Percentiles rank a stretch among this genome's conserved stretches.
phyloP scores from a whole-genome alignment of 2,113 vertebrate species.

The Zapornia atra region DNA sequence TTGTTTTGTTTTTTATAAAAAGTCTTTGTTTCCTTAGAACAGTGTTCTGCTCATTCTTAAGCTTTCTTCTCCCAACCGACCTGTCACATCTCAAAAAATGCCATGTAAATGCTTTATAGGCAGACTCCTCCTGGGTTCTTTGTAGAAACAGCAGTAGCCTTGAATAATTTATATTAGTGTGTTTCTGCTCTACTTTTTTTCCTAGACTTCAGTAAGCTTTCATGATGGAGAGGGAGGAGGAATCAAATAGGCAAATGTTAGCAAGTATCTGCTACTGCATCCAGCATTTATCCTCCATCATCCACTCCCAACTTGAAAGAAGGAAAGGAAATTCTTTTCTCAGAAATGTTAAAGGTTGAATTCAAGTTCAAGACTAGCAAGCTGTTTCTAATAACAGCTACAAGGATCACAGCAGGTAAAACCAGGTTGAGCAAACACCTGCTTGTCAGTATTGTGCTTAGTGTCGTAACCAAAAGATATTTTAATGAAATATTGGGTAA shows the following conservation, averaged over 20 bases:
- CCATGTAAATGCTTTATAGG: slow-evolving; percentile 72
- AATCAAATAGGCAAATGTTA: neutral
- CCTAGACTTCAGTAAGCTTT: slow-evolving; percentile 16
- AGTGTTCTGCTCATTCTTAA: neutral
- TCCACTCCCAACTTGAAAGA: neutral
- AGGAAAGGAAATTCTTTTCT: neutral
- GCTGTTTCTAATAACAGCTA: neutral
- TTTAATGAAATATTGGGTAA: neutral
- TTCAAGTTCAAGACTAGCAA: neutral
- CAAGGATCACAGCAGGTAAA: neutral
- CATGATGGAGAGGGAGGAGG: neutral
- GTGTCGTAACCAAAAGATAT: neutral
- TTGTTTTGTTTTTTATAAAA: neutral
- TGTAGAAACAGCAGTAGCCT: slow-evolving; percentile 30
- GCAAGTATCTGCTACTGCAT: neutral
- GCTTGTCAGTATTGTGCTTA: neutral
- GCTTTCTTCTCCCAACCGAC: slow-evolving; percentile 37
- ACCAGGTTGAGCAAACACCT: neutral
- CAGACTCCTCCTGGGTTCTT: slow-evolving; percentile 10
- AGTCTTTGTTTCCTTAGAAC: slow-evolving; percentile 29
- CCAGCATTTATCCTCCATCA: neutral
- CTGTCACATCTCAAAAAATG: slow-evolving; percentile 57
- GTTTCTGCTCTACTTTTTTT: slow-evolving; percentile 70
- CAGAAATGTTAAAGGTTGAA: neutral
- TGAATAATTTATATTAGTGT: slow-evolving; percentile 72